Base-by-base conservation (phyloP, 2,113 vertebrate genomes). In the Colistium nudipinnis region DNA sequence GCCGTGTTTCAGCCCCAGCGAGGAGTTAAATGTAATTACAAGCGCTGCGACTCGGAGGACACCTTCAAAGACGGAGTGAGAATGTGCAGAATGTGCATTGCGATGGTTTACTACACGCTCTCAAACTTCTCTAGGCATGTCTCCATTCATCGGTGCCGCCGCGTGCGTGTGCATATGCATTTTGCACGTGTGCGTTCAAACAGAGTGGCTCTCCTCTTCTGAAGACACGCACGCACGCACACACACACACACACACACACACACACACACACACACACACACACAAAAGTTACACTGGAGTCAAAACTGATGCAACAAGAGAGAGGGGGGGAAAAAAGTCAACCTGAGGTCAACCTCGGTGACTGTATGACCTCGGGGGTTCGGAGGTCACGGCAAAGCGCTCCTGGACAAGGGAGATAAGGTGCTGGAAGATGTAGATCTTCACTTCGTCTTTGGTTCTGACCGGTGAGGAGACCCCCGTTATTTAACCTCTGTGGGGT, bases 331-430 rank as follows among this genome's bases (percentile, higher is more conserved):
- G 13, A 16, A 62, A 39, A 14, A 59, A 74, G 80, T 85, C 76
- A 79, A 65, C 28, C 35, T 63, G 55, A 20, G 65, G 75, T 88
- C 69, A 83, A 19, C 19, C 53, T 75, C 25, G 4, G 31, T 38
- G 49, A 25, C 31, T 72, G 24, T 47, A 13, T 69, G 68, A 87
- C 73, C 74, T 69, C 67, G 60, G 47, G 69, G 83, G 86, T 73
- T 81, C 53, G 83, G 51, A 81, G 79, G 79, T 85, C 81, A 86
- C 4, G 4, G 64, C 47, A 74, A 74, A 79, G 65, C 78, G 56
- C 56, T 76, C 70, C 80, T 62, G 51, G 52, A 49, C 76, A 74
- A 59, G 54, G 48, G 63, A 83, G 55, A 80, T 62, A 54, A 83
- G 78, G 81, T 74, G 66, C 52, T 49, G 56, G 64, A 48, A 88